A percentile compares a stretch with the other conserved stretches of the same genome.
Evolutionary conservation across 1,140 invertebrate species (phyloP).

Genomic region (Drosophila erecta): DNA sequence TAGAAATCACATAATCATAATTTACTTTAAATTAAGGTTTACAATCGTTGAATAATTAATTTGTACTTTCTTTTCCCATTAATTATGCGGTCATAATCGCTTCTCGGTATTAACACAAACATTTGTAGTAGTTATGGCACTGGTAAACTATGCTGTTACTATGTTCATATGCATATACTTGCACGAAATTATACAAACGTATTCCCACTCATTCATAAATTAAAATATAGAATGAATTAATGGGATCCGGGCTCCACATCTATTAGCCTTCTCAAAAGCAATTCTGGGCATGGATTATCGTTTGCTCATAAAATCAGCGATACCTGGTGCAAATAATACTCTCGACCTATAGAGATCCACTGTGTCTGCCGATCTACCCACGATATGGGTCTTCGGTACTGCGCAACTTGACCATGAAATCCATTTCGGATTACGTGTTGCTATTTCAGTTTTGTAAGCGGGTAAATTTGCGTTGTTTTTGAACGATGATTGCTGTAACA

Average conservation of each 20-base stretch:
- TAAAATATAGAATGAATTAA: conserved; percentile 36
- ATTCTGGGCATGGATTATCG: conserved; percentile 29
- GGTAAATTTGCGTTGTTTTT: conserved; percentile 55
- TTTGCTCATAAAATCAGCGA: conserved; percentile 65
- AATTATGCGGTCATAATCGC: no score
- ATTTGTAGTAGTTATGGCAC: no score
- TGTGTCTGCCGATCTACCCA: neutral
- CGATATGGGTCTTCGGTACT: conserved; percentile 20
- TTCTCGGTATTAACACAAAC: no score
- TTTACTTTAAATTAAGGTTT: no score
- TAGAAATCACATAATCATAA: no score
- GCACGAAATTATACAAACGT: neutral
- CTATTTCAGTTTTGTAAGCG: conserved; percentile 80
- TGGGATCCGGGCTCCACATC: conserved; percentile 12
- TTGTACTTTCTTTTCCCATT: no score
- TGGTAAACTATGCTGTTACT: neutral
- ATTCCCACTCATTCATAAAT: conserved; percentile 67
- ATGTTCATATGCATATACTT: neutral
- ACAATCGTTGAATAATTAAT: no score
- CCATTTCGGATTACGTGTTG: conserved; percentile 68
- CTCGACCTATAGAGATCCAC: conserved; percentile 7
- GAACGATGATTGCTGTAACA: conserved; percentile 60
- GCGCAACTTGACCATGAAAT: conserved; percentile 72
- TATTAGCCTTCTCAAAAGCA: conserved; percentile 45
- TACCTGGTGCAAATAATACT: conserved; percentile 53